These are phyloP conservation scores for Saguinus imperator DNA, from an alignment of 2,113 vertebrate genomes.

Conservation along the genomic window DNA sequence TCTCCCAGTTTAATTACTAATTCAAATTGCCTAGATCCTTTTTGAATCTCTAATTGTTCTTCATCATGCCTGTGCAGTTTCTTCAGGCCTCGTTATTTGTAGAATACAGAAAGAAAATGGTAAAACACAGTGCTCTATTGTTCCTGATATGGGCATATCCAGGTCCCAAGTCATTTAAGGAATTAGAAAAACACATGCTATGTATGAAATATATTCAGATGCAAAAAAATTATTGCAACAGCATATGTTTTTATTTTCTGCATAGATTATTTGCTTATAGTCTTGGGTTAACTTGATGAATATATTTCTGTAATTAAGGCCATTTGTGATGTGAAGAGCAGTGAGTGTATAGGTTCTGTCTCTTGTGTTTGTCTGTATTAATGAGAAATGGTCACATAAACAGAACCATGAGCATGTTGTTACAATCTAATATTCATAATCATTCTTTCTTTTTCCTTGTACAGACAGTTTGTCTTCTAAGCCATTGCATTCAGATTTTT, in stretches of 20 bases:
- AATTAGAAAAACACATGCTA: background rate
- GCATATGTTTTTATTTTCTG: background rate
- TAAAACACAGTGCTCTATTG: background rate
- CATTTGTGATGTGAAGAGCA: background rate
- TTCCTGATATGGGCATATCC: background rate
- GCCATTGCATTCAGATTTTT: background rate
- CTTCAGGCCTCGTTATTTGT: background rate
- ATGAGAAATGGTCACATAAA: background rate
- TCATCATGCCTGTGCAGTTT: background rate
- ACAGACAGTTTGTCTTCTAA: background rate
- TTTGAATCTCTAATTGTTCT: background rate
- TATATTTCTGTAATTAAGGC: background rate
- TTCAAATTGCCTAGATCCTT: background rate
- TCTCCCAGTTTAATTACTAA: slow-evolving; percentile 8
- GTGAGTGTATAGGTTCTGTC: background rate
- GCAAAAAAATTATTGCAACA: background rate
- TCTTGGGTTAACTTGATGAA: background rate
- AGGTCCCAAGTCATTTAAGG: background rate
- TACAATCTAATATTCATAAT: background rate
- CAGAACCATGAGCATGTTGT: background rate
- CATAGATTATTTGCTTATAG: background rate
- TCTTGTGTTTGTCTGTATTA: background rate
- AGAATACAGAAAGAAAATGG: background rate
- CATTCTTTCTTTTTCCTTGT: background rate
- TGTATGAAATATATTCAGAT: background rate